These are phyloP conservation scores for Macrostomum cliftonense DNA, from an alignment of 2,888 invertebrate genomes.

Conservation along the genomic window DNA sequence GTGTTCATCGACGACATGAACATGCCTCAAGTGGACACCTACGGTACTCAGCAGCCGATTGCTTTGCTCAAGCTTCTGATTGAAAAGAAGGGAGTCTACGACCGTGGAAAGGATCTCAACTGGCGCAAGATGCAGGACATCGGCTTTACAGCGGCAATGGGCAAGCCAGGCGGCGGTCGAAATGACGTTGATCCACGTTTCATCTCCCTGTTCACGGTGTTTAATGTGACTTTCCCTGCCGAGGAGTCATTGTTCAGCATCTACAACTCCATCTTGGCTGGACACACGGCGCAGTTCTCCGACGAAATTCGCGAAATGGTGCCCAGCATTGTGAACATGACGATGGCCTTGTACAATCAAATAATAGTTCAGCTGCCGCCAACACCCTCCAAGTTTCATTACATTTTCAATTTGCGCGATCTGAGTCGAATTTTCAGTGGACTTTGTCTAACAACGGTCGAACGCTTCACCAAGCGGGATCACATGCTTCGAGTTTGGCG, in stretches of 20 bases:
- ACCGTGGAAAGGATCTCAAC: conserved; percentile 64
- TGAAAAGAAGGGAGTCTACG: conserved; percentile 69
- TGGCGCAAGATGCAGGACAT: conserved; percentile 72
- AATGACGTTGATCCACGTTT: conserved; percentile 77
- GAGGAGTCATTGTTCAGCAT: conserved; percentile 58
- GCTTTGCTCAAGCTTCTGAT: conserved; percentile 72
- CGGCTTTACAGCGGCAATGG: conserved; percentile 41
- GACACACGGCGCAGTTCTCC: conserved; percentile 55
- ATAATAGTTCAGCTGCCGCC: conserved; percentile 61
- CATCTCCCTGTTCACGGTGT: conserved; percentile 68
- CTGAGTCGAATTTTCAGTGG: conserved; percentile 66
- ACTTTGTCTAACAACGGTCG: conserved; percentile 54
- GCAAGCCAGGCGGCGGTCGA: conserved; percentile 60
- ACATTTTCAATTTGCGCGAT: conserved; percentile 77
- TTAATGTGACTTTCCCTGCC: conserved; percentile 65
- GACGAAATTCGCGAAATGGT: conserved; percentile 48
- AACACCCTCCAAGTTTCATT: conserved; percentile 79
- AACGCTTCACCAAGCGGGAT: conserved; percentile 48
- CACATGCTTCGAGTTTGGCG: conserved; percentile 69
- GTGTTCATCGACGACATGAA: conserved; percentile 84
- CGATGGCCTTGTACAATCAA: conserved; percentile 57
- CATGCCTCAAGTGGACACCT: conserved; percentile 67
- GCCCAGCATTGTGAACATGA: conserved; percentile 53
- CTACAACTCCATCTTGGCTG: conserved; percentile 58
- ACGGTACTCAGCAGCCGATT: conserved; percentile 81